These are phyloP conservation scores for Acheta domesticus DNA, from an alignment of 2,888 invertebrate species.

Conservation along the genomic window DNA sequence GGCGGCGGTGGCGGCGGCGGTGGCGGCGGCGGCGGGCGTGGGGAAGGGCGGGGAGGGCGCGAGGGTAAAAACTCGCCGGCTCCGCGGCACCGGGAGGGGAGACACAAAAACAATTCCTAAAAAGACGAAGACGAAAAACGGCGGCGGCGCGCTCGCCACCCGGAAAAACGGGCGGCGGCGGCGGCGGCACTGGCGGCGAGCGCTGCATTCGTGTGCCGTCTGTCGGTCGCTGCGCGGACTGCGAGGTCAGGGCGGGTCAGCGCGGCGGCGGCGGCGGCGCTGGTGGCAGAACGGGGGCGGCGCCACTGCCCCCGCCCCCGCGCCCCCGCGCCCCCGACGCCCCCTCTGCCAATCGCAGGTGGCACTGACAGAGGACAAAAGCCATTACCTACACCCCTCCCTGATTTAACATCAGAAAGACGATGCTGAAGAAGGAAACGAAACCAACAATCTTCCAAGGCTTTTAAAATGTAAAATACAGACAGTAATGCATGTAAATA, in stretches of 20 bases:
- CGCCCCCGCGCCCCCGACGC: no score
- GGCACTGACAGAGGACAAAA: no score
- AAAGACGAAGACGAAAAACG: constrained; percentile 18
- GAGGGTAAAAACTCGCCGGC: constrained; percentile 32
- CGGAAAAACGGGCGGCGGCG: neutral
- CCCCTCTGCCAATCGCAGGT: no score
- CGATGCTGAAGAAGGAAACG: no score
- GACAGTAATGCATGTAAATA: no score
- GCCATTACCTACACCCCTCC: no score
- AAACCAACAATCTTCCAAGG: no score
- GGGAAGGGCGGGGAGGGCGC: constrained; percentile 25
- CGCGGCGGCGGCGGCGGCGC: neutral
- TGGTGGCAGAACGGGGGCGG: neutral
- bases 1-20: constrained; percentile 20
- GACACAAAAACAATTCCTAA: constrained; percentile 18
- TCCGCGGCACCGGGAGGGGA: neutral
- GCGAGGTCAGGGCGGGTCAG: constrained; percentile 9
- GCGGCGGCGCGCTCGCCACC: constrained; percentile 3
- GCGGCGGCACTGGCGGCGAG: neutral
- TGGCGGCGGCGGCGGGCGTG: constrained; percentile 24
- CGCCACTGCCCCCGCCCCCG: no score
- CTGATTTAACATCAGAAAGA: no score
- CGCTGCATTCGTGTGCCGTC: constrained; percentile 1
- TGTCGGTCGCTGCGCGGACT: constrained; percentile 9
- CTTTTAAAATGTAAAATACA: no score